Percentiles rank a stretch among this genome's conserved stretches.
These are phyloP conservation scores for Rhynchotus rufescens DNA, from an alignment of 2,797 vertebrate genomes.

Conservation along the genomic window DNA sequence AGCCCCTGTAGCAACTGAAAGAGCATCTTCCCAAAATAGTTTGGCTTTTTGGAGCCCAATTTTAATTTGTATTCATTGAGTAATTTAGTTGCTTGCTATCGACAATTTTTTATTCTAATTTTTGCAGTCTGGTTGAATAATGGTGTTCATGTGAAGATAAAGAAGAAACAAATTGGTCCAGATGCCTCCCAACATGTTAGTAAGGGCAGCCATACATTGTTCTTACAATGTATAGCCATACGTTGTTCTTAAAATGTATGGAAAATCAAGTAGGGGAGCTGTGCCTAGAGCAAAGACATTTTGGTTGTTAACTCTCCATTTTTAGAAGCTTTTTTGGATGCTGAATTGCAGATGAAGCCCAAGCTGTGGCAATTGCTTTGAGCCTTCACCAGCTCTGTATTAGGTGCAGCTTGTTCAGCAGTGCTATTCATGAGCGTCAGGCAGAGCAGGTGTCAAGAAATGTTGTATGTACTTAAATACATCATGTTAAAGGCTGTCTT, in stretches of 20 bases:
- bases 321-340: not conserved
- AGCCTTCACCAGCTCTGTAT: not conserved
- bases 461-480: not conserved
- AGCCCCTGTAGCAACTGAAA: conserved; percentile 20
- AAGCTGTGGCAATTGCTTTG: not conserved
- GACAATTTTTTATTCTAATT: not conserved
- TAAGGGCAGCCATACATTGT: not conserved
- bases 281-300: not conserved
- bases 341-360: not conserved
- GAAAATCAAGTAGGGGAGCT: not conserved
- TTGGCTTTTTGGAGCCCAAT: not conserved
- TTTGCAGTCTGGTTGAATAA: not conserved
- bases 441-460: not conserved
- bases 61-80: not conserved
- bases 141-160: not conserved
- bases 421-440: not conserved
- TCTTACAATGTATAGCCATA: not conserved
- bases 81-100: not conserved
- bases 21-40: not conserved
- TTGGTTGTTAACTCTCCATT: not conserved
- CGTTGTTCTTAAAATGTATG: not conserved
- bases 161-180: not conserved
- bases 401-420: not conserved
- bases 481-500: not conserved
- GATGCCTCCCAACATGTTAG: not conserved